Conservation (phyloP, 2,888 invertebrate species). For the Cantharis flavilabris region DNA sequence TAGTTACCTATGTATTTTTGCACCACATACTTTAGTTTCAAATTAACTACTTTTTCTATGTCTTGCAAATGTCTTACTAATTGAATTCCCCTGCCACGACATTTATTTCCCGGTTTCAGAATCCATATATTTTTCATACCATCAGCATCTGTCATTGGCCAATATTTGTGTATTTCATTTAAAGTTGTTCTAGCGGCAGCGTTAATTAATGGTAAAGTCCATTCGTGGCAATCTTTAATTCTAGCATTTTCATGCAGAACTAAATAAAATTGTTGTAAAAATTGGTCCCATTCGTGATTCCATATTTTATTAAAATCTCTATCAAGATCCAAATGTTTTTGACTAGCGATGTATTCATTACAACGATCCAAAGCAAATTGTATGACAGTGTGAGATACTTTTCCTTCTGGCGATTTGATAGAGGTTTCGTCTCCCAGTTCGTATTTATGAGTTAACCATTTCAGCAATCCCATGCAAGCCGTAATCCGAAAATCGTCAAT, state of each 20-base stretch:
- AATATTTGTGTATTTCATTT: constrained; percentile 68
- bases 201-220: constrained; percentile 35
- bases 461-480: constrained; percentile 82
- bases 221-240: constrained; percentile 40
- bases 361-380: constrained; percentile 83
- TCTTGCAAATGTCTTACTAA: constrained; percentile 85
- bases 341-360: constrained; percentile 74
- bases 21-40: constrained; percentile 83
- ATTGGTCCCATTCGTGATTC: constrained; percentile 91
- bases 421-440: constrained; percentile 60
- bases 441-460: constrained; percentile 69
- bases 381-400: constrained; percentile 74
- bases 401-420: constrained; percentile 63
- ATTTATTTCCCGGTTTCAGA: constrained; percentile 89
- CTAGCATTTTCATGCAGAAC: constrained; percentile 66
- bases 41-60: constrained; percentile 71
- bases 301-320: constrained; percentile 66
- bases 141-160: constrained; percentile 85
- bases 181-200: constrained; percentile 65
- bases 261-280: constrained; percentile 70
- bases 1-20: constrained; percentile 89
- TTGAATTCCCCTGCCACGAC: constrained; percentile 87
- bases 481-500: constrained; percentile 89
- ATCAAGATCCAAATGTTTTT: constrained; percentile 77
- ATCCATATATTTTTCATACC: constrained; percentile 92